Evolutionary conservation across 2,888 invertebrate genomes (phyloP).

Genomic region (Tryphoninae sp.): DNA sequence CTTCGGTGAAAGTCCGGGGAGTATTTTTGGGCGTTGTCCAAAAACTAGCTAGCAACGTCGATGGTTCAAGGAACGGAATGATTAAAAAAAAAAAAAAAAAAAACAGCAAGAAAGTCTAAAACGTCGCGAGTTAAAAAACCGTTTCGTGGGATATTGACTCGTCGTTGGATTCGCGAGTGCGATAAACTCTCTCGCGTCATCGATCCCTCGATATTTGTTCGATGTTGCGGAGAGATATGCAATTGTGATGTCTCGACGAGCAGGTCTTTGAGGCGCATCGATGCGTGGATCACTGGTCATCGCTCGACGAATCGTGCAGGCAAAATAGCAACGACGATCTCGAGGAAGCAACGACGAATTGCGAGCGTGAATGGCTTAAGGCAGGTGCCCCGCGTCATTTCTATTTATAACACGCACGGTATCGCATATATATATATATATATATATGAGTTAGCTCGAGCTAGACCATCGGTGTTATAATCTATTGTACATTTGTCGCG

Average conservation of each 20-base stretch:
- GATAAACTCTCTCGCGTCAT: slow-evolving; percentile 14
- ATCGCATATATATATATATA: slow-evolving; percentile 32
- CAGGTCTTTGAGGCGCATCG: slow-evolving; percentile 25
- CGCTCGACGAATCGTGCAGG: neutral
- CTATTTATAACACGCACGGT: slow-evolving; percentile 64
- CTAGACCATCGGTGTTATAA: slow-evolving; percentile 6
- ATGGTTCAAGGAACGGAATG: slow-evolving; percentile 42
- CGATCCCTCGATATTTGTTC: neutral
- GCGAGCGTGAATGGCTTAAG: slow-evolving; percentile 75
- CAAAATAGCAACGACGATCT: slow-evolving; percentile 32
- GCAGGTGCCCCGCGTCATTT: slow-evolving; percentile 74
- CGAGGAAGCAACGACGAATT: slow-evolving; percentile 50
- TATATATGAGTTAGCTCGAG: slow-evolving; percentile 21
- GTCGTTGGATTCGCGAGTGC: neutral
- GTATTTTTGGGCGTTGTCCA: slow-evolving; percentile 32
- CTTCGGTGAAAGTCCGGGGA: slow-evolving; percentile 60
- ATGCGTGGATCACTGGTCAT: slow-evolving; percentile 32
- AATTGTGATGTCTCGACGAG: slow-evolving; percentile 4
- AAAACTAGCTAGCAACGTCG: slow-evolving; percentile 19
- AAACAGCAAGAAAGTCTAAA: neutral
- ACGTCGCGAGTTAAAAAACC: neutral
- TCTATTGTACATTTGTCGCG: slow-evolving; percentile 45
- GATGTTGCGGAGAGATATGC: slow-evolving; percentile 10
- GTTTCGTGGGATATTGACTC: neutral
- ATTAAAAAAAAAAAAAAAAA: slow-evolving; percentile 12